A percentile compares a stretch with the other conserved stretches of the same genome.
These are phyloP conservation scores for Notospermus geniculatus DNA, from an alignment of 1,140 invertebrate genomes.

Conservation along the genomic window DNA sequence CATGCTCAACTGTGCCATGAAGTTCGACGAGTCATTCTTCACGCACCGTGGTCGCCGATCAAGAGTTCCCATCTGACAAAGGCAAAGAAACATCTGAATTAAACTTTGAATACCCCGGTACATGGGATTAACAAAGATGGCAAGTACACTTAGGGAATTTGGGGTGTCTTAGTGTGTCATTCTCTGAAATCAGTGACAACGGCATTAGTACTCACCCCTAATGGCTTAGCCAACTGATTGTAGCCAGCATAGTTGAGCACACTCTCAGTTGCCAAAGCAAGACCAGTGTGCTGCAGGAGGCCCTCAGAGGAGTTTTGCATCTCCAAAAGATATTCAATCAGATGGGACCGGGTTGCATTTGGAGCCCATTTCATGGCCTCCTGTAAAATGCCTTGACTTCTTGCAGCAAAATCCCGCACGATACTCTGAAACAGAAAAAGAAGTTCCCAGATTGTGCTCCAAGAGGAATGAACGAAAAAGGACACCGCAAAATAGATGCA, in stretches of 20 bases:
- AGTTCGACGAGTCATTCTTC: conserved; percentile 76
- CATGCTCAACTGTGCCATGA: conserved; percentile 81
- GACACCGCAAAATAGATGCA: no score
- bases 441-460: not conserved
- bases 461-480: no score
- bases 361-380: conserved; percentile 99
- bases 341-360: conserved; percentile 86
- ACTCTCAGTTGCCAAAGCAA: conserved; percentile 82
- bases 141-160: no score
- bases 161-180: no score
- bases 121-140: no score
- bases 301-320: conserved; percentile 58
- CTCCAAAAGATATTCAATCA: conserved; percentile 75
- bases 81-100: not conserved
- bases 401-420: conserved; percentile 82
- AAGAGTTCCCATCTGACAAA: conserved; percentile 66
- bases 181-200: no score
- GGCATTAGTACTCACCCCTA: conserved; percentile 47
- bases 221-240: conserved; percentile 35
- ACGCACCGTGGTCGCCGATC: conserved; percentile 81
- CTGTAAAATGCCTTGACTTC: conserved; percentile 90
- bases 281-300: conserved; percentile 77
- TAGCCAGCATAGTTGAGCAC: conserved; percentile 72
- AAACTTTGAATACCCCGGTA: no score
- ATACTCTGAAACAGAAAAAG: conserved; percentile 53